Conservation (phyloP, 2,797 vertebrate species). For the Tokudaia muenninki region DNA sequence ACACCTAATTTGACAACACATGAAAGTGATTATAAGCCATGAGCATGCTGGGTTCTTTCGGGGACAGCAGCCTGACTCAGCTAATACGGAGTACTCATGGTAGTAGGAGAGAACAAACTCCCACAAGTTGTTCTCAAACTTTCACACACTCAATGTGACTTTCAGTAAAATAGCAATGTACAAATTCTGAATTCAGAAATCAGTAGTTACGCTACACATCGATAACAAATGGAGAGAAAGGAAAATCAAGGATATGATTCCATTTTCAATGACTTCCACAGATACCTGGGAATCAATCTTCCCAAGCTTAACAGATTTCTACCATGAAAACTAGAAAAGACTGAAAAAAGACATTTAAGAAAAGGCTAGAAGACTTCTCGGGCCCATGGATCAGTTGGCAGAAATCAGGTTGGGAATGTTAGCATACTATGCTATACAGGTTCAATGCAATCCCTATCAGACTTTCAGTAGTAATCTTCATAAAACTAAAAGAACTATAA, state of each 20-base stretch:
- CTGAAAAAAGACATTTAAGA: background rate
- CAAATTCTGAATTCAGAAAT: background rate
- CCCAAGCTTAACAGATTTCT: background rate
- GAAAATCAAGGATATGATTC: background rate
- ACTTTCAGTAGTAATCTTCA: background rate
- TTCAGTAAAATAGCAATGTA: background rate
- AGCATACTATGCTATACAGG: background rate
- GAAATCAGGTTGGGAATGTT: background rate
- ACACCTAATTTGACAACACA: background rate
- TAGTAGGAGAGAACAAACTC: background rate
- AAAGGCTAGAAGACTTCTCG: background rate
- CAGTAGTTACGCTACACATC: background rate
- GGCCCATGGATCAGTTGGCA: background rate
- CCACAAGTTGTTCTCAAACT: background rate
- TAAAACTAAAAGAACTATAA: background rate
- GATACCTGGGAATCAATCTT: background rate
- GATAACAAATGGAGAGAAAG: background rate
- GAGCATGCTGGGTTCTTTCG: background rate
- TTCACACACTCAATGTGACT: background rate
- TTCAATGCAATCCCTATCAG: background rate
- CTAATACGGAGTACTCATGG: no score
- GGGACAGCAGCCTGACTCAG: background rate
- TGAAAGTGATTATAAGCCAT: background rate
- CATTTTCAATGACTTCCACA: background rate
- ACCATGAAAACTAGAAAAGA: background rate